Base-by-base conservation (phyloP, 2,888 invertebrate genomes). In the Furcula furcula region DNA sequence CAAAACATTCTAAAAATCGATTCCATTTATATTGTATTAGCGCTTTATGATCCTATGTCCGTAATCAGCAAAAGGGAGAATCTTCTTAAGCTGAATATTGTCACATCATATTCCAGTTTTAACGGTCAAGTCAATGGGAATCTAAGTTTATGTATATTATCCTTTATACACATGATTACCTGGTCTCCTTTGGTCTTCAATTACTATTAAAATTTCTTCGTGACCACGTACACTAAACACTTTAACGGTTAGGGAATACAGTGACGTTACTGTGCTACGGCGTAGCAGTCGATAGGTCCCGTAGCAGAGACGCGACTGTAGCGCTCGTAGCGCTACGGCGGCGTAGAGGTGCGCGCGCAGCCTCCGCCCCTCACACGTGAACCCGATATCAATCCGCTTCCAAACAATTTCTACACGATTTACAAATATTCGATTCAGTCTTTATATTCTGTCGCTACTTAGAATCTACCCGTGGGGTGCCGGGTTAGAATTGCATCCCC, bases 351-450 rank as follows among this genome's bases (percentile, higher is more conserved):
- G 87, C 87, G 87, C 83, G 85, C 87, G 85, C 86, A 85, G 74
- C 82, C 79, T 76, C 82, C 76, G 83, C 86, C 83, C 81, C 74
- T 75, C 76, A 9, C 77, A 77, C 73, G 66, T 74, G 74, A 75
- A 80, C 74, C 82, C 83, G 65, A 86, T 86, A 86, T 78, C 80
- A 83, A 85, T 85, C 79, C 79, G 73, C 71, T 68, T 65, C 65
- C 65, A 66, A 65, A 66, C 68, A 73, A 76, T 76, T 80, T 69
- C 61, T 46, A 71, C 78, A 70, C 74, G 62, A 75, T 74, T 76
- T 71, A 65, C 57, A 55, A 68, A 70, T 65, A 72, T 68, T 72
- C 65, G 55, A 71, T 65, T 70, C 66, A 68, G 47, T 51, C 54
- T 34, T 41, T 43, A 52, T 46, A 36, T 43, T 35, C 39, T 36